phyloP scores from a whole-genome alignment of 2,113 vertebrate genomes.

The Calyptommatus sinebrachiatus region DNA sequence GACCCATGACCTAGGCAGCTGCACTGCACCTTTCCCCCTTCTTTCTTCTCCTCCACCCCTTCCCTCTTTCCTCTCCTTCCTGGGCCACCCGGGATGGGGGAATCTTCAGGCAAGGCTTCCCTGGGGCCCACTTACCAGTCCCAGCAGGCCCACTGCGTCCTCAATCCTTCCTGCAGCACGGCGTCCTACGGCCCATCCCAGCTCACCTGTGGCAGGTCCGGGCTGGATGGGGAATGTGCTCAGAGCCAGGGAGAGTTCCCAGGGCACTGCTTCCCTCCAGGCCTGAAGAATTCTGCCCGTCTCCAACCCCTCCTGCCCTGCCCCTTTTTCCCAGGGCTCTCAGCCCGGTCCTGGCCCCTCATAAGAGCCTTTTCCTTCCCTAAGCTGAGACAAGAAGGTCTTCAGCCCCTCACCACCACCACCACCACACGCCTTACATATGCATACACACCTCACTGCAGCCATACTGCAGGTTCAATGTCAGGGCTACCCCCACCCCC shows the following conservation, averaged over 20 bases:
- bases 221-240: constrained; percentile 49
- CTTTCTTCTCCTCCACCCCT: too few relatives aligned
- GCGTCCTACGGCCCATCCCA: not conserved
- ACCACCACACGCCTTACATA: too few relatives aligned
- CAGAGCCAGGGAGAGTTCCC: constrained; percentile 49
- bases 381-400: not conserved
- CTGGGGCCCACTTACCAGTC: not conserved
- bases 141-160: not conserved
- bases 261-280: constrained; percentile 50
- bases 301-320: not conserved
- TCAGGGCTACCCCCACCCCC: not conserved
- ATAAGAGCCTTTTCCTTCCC: not conserved
- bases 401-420: not conserved
- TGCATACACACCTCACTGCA: not conserved
- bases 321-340: fast-evolving
- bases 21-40: not conserved
- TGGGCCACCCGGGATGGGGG: not conserved
- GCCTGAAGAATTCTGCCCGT: constrained; percentile 40
- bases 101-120: not conserved
- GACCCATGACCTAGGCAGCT: too few relatives aligned
- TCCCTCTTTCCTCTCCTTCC: not conserved
- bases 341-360: not conserved
- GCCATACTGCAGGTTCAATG: constrained; percentile 7
- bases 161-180: constrained; percentile 10
- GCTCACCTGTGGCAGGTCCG: constrained; percentile 43